phyloP scores from a whole-genome alignment of 2,797 vertebrate species.

The Melanotaenia parkinsoni region DNA sequence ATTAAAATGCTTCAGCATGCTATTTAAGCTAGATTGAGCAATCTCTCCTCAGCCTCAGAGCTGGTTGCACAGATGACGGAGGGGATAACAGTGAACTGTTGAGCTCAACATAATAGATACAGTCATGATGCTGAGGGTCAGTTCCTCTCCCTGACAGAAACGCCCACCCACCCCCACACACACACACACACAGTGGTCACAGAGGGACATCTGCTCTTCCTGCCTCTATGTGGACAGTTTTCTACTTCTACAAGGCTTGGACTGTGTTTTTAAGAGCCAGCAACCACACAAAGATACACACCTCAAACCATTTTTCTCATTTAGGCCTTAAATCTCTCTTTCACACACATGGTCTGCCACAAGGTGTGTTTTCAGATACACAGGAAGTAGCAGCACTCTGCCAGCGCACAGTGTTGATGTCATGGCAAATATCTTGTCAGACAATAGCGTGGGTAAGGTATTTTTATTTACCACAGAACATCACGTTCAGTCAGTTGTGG shows the following conservation, averaged over 20 bases:
- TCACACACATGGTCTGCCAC: constrained; percentile 30
- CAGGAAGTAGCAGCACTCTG: constrained; percentile 69
- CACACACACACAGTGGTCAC: constrained; percentile 43
- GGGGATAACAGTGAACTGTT: constrained; percentile 53
- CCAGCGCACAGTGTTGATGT: constrained; percentile 54
- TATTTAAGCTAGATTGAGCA: constrained; percentile 46
- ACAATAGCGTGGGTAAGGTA: constrained; percentile 52
- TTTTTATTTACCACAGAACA: constrained; percentile 27
- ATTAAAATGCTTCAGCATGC: constrained; percentile 38
- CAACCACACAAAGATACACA: constrained; percentile 51
- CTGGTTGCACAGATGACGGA: constrained; percentile 43
- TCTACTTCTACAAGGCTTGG: constrained; percentile 58
- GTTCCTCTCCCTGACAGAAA: constrained; percentile 55
- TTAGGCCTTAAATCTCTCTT: constrained; percentile 15
- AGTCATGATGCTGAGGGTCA: constrained; percentile 71
- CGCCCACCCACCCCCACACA: constrained; percentile 13
- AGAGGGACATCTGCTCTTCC: constrained; percentile 80
- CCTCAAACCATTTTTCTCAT: constrained; percentile 19
- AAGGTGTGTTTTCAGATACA: constrained; percentile 73
- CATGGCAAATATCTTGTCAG: constrained; percentile 60
- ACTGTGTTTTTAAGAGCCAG: constrained; percentile 54
- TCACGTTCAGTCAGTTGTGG: constrained; percentile 12
- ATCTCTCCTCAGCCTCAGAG: constrained; percentile 38
- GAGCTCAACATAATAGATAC: constrained; percentile 68
- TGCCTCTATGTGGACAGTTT: constrained; percentile 64